Conservation (phyloP, 23 tunicate genomes). For the Styela clava region DNA sequence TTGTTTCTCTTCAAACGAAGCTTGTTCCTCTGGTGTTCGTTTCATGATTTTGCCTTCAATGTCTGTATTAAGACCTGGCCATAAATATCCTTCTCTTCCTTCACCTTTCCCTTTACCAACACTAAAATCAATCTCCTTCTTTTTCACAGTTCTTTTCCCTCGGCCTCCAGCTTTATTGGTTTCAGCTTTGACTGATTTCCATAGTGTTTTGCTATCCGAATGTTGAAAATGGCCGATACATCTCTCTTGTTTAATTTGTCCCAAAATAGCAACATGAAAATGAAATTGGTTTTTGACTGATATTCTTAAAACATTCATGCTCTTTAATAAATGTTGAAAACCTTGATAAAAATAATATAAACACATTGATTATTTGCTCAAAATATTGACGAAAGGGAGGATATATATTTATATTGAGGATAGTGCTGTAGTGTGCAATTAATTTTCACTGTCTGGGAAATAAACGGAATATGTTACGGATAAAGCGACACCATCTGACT, state of each 20-base stretch:
- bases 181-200: conserved; percentile 28
- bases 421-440: too few relatives aligned
- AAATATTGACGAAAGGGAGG: too few relatives aligned
- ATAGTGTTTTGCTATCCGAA: conserved; percentile 13
- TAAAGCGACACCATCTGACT: too few relatives aligned
- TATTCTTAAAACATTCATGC: background rate
- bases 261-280: background rate
- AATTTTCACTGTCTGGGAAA: too few relatives aligned
- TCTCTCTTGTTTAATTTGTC: background rate
- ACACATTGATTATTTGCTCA: too few relatives aligned
- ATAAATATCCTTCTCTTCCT: conserved; percentile 48
- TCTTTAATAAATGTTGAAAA: background rate
- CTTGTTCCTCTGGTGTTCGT: conserved; percentile 51
- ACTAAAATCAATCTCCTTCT: conserved; percentile 57
- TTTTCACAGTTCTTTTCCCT: conserved; percentile 63
- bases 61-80: conserved; percentile 80
- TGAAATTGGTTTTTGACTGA: background rate
- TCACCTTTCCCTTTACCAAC: conserved; percentile 49
- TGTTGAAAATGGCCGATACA: background rate
- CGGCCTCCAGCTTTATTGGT: conserved; percentile 38
- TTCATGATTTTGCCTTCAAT: background rate
- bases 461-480: too few relatives aligned
- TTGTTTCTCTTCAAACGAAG: conserved; percentile 25
- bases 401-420: too few relatives aligned
- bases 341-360: too few relatives aligned